Percentiles rank a stretch among this genome's conserved stretches.
Evolutionary conservation across 2,888 invertebrate species (phyloP).

Genomic region (Drosophila infuscata): DNA sequence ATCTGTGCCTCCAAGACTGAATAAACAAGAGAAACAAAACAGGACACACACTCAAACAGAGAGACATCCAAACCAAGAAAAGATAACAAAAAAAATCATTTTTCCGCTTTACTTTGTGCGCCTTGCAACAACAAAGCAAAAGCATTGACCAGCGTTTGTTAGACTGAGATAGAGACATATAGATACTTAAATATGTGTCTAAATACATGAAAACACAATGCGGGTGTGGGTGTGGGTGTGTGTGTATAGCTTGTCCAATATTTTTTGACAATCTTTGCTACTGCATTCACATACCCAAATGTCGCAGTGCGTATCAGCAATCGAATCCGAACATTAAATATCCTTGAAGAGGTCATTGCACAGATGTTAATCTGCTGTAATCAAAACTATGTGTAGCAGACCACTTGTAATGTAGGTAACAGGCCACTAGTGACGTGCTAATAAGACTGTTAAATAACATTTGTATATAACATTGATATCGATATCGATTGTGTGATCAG

Average conservation of each 20-base stretch:
- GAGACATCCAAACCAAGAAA: slow-evolving; percentile 9
- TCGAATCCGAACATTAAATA: not conserved
- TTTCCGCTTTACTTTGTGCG: slow-evolving; percentile 57
- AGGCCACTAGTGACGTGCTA: not conserved
- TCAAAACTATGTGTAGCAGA: not conserved
- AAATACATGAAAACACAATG: not conserved
- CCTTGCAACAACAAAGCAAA: slow-evolving; percentile 29
- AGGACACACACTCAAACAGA: slow-evolving; percentile 24
- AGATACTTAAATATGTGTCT: slow-evolving; percentile 3
- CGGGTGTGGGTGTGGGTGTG: slow-evolving; percentile 11
- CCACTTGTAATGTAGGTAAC: not conserved
- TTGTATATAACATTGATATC: not conserved
- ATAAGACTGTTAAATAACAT: not conserved
- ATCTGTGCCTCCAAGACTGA: slow-evolving; percentile 65
- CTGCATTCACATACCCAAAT: slow-evolving; percentile 43
- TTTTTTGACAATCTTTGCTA: slow-evolving; percentile 62
- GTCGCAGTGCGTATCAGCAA: slow-evolving; percentile 35
- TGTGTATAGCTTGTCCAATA: slow-evolving; percentile 38
- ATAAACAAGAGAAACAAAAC: slow-evolving; percentile 71
- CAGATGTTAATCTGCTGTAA: not conserved
- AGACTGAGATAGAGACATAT: slow-evolving; percentile 8
- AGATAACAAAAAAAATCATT: slow-evolving; percentile 58
- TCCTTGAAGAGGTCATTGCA: not conserved
- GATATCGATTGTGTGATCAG: not conserved
- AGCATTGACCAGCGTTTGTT: slow-evolving; percentile 65